A percentile compares a stretch with the other conserved stretches of the same genome.
These are phyloP conservation scores for Yponomeuta plumbellus DNA, from an alignment of 2,888 invertebrate species.

Conservation along the genomic window DNA sequence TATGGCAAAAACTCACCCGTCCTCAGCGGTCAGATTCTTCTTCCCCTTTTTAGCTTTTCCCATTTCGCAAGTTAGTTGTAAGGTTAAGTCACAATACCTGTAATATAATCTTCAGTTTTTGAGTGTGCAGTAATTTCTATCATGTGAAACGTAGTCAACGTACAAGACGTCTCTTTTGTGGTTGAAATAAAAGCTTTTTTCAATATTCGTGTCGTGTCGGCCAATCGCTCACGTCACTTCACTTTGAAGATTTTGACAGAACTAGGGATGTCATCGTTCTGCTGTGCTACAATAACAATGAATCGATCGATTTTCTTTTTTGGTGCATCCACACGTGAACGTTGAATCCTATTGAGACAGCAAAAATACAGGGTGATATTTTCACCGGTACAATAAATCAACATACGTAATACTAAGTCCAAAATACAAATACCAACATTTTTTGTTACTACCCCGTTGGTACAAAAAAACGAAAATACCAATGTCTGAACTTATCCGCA, in stretches of 20 bases:
- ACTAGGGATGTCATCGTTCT: neutral
- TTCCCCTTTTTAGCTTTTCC: conserved; percentile 90
- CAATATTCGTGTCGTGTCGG: conserved; percentile 54
- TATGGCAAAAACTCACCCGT: conserved; percentile 78
- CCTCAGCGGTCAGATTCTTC: conserved; percentile 84
- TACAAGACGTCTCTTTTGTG: conserved; percentile 43
- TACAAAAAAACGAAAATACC: too few relatives aligned
- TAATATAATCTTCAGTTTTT: conserved; percentile 50
- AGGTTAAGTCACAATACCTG: conserved; percentile 64
- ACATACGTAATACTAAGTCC: too few relatives aligned
- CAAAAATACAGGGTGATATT: too few relatives aligned
- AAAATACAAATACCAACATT: too few relatives aligned
- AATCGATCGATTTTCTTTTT: neutral
- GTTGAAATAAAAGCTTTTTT: conserved; percentile 33
- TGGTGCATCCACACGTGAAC: too few relatives aligned
- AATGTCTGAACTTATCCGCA: too few relatives aligned
- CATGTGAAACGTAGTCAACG: conserved; percentile 68
- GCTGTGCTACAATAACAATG: neutral
- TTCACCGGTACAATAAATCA: too few relatives aligned
- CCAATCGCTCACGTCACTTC: conserved; percentile 28
- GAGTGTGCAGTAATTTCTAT: conserved; percentile 62
- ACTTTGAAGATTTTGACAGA: conserved; percentile 16
- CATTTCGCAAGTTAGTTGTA: conserved; percentile 66
- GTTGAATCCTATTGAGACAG: too few relatives aligned
- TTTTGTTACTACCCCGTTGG: too few relatives aligned